A percentile compares a stretch with the other conserved stretches of the same genome.
phyloP scores from a whole-genome alignment of 2,888 invertebrate species.

The Sclerodermus sp. region DNA sequence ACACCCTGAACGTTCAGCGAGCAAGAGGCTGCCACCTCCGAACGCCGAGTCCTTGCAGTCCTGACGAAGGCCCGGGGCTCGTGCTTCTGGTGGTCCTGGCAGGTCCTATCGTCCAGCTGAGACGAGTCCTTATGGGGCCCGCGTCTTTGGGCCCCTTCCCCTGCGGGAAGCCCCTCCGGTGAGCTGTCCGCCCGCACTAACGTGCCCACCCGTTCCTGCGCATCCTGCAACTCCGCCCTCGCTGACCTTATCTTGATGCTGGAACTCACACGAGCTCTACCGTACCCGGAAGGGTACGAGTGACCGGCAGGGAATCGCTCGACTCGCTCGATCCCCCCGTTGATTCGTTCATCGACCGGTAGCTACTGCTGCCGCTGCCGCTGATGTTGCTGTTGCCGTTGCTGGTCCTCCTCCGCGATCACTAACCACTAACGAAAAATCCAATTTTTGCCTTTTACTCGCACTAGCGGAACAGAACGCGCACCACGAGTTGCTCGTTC shows the following conservation, averaged over 20 bases:
- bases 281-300: constrained; percentile 48
- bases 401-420: too few relatives aligned
- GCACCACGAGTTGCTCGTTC: too few relatives aligned
- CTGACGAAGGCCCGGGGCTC: too few relatives aligned
- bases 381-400: too few relatives aligned
- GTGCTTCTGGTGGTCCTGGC: too few relatives aligned
- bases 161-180: constrained; percentile 36
- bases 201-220: constrained; percentile 45
- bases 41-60: too few relatives aligned
- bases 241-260: constrained; percentile 52
- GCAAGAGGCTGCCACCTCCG: too few relatives aligned
- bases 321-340: background rate
- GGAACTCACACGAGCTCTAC: constrained; percentile 33
- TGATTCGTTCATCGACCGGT: background rate
- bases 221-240: constrained; percentile 40
- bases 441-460: too few relatives aligned
- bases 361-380: too few relatives aligned
- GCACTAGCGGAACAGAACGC: too few relatives aligned
- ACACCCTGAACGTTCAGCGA: too few relatives aligned
- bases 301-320: background rate
- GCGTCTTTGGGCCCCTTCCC: constrained; percentile 42
- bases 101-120: constrained; percentile 30
- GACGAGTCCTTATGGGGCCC: constrained; percentile 47
- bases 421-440: too few relatives aligned
- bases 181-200: constrained; percentile 45